Conservation (phyloP, 2,113 vertebrate species). For the Tenrec ecaudatus region DNA sequence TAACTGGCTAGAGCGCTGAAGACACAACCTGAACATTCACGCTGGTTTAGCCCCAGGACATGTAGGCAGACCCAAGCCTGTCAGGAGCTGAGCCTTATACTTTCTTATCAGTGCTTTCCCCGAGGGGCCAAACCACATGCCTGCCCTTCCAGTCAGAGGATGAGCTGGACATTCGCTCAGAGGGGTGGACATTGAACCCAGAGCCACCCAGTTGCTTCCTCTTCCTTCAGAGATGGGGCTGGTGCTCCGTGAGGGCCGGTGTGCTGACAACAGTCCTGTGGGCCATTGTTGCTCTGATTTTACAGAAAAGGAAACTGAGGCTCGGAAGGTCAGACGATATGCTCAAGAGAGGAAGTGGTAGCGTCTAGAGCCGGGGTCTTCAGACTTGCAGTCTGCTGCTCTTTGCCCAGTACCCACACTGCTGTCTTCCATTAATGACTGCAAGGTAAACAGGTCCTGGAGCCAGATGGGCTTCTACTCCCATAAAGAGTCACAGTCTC, state of each 20-base stretch:
- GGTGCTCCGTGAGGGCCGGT: not conserved
- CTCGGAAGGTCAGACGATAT: not conserved
- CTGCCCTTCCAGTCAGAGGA: not conserved
- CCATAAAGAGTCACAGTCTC: no score
- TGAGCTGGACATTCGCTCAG: not conserved
- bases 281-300: not conserved
- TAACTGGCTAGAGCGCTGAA: not conserved
- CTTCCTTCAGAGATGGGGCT: not conserved
- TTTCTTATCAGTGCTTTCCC: not conserved
- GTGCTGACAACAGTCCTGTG: not conserved
- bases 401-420: not conserved
- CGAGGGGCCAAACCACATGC: not conserved
- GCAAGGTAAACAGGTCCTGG: not conserved
- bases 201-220: not conserved
- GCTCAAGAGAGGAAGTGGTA: not conserved
- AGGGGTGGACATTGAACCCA: not conserved
- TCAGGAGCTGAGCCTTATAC: not conserved
- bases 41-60: not conserved
- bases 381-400: not conserved
- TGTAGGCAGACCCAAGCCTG: not conserved
- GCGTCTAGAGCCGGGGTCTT: not conserved
- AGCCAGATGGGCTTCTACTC: not conserved
- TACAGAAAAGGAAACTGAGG: conserved; percentile 20
- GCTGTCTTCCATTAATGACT: rapidly evolving
- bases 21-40: not conserved